These are phyloP conservation scores for Ctenomys sociabilis DNA, from an alignment of 2,113 vertebrate species.

Conservation along the genomic window DNA sequence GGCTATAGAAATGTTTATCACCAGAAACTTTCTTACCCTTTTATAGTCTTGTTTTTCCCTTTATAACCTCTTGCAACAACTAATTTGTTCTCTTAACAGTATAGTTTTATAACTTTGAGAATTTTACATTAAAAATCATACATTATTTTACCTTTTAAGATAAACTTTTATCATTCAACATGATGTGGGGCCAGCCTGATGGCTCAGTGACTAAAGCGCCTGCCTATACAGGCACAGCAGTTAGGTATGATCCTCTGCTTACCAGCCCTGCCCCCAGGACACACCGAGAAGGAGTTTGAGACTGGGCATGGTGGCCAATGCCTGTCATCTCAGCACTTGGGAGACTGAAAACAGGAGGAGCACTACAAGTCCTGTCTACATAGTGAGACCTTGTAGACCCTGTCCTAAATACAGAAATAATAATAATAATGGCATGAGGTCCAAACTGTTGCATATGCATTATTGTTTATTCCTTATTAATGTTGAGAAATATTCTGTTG, in stretches of 20 bases:
- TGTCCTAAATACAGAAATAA: too few species aligned
- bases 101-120: constrained; percentile 5
- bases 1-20: constrained; percentile 25
- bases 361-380: too few species aligned
- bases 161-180: neutral
- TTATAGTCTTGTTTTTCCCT: neutral
- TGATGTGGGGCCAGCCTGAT: neutral
- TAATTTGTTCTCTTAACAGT: neutral
- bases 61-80: neutral
- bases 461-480: constrained; percentile 43
- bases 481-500: neutral
- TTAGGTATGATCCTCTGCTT: too few species aligned
- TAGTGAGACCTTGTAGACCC: too few species aligned
- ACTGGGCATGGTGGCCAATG: too few species aligned
- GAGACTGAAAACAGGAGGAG: too few species aligned
- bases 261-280: too few species aligned
- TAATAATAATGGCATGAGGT: neutral
- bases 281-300: too few species aligned
- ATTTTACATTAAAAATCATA: neutral
- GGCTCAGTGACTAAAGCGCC: too few species aligned
- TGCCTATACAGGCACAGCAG: too few species aligned
- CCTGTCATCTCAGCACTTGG: too few species aligned
- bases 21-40: neutral
- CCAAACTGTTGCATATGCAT: neutral
- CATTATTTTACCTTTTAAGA: constrained; percentile 7